A percentile compares a stretch with the other conserved stretches of the same genome.
These are phyloP conservation scores for Cephus pygmeus DNA, from an alignment of 2,888 invertebrate genomes.

Conservation along the genomic window DNA sequence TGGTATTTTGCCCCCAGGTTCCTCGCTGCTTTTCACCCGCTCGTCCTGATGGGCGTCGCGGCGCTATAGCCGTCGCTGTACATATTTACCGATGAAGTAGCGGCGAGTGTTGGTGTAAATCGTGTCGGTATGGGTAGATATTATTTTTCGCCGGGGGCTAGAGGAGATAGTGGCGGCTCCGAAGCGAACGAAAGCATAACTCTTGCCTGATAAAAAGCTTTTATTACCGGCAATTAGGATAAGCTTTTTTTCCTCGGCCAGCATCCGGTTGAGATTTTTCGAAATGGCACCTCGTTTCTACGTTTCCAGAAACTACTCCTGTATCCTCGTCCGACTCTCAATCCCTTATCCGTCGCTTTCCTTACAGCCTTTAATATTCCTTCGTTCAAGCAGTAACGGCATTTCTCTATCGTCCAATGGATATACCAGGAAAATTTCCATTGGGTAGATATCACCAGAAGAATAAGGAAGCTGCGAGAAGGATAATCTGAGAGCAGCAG, in stretches of 20 bases:
- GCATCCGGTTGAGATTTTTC: conserved; percentile 7
- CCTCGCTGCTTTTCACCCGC: conserved; percentile 1
- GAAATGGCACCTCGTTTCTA: neutral
- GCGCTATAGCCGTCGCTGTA: too few relatives aligned
- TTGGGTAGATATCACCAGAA: neutral
- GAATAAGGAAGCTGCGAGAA: neutral
- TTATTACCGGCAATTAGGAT: conserved; percentile 62
- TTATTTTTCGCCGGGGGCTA: conserved; percentile 30
- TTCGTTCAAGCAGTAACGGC: too few relatives aligned
- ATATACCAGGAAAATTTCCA: too few relatives aligned
- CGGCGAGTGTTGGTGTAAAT: too few relatives aligned
- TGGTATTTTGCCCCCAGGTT: too few relatives aligned
- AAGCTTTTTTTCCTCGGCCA: conserved; percentile 38
- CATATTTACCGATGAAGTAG: too few relatives aligned
- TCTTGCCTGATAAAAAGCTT: conserved; percentile 56
- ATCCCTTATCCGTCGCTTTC: too few relatives aligned
- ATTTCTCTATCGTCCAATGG: too few relatives aligned
- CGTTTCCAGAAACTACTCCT: too few relatives aligned
- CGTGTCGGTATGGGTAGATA: conserved; percentile 18
- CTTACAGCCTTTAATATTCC: too few relatives aligned
- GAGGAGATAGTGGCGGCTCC: conserved; percentile 22
- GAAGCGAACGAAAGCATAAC: conserved; percentile 45
- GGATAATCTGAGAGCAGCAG: neutral
- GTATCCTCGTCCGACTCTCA: too few relatives aligned
- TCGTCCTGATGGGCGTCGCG: conserved; percentile 14